Base-by-base conservation (phyloP, 1,140 invertebrate genomes). In the Acromyrmex echinatior region DNA sequence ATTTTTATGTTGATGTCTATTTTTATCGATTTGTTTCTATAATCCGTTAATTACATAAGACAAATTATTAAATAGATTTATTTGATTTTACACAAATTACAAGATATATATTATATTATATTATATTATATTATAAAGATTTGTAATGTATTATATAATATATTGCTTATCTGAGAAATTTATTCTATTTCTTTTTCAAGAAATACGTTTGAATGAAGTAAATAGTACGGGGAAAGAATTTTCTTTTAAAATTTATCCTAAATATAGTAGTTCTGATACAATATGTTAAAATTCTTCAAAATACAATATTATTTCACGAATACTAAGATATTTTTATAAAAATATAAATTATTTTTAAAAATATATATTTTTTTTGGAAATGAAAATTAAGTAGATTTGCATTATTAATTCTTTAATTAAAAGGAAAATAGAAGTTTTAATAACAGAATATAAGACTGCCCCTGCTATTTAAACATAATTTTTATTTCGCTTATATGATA, bases 41-140 rank as follows among this genome's bases (percentile, higher is more conserved):
- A 58, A n/a, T 73, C 1, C 7, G 9, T n/a, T 35, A 0, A 73
- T 56, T 56, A 56, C 56, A 56, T 56, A 10, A 53, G 9, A 53
- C 21, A 28, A 73, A 73, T 31, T 14, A 31, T 18, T 73, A 14
- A 73, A 56, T 31, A 56, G 4, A 73, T 73, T 73, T 25, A 25
- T 25, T 25, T 25, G 1, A 25, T 25, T 25, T 25, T 25, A 25
- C 25, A 25, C 25, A 25, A 25, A 25, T 25, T 25, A 25, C 25
- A 25, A 25, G 25, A 25, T 25, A 25, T 25, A 25, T 25, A 25
- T 25, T 25, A 25, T 25, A 25, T 21, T 21, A 21, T 21, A 21
- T 21, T 21, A 21, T 21, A 21, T 21, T 21, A 21, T 73, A 56
- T 31, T 31, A 31, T 31, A 31, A 31, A 31, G 31, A 31, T 31